A percentile compares a stretch with the other conserved stretches of the same genome.
Evolutionary conservation across 2,113 vertebrate species (phyloP).

Genomic region (Scartelaos histophorus): DNA sequence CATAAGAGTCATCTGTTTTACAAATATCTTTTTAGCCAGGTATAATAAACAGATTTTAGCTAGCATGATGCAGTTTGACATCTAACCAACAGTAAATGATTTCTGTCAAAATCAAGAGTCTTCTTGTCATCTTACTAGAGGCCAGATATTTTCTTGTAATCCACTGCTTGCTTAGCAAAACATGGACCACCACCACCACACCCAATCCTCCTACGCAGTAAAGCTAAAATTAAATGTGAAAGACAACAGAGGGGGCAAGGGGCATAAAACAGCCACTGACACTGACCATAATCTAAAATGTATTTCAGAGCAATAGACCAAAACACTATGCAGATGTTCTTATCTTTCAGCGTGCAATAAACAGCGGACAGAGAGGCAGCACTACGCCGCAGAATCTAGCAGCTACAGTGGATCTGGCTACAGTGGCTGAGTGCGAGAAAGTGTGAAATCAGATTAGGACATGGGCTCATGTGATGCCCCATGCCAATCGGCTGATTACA

Average conservation of each 20-base stretch:
- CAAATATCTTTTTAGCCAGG: slow-evolving; percentile 3
- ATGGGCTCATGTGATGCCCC: slow-evolving; percentile 74
- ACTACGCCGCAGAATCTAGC: slow-evolving; percentile 52
- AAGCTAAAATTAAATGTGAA: slow-evolving; percentile 56
- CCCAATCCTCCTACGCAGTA: slow-evolving; percentile 56
- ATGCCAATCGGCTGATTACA: slow-evolving; percentile 74
- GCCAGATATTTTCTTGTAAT: neutral
- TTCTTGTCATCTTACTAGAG: neutral
- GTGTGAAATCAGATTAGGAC: slow-evolving; percentile 79
- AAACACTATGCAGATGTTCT: slow-evolving; percentile 6
- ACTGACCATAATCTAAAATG: slow-evolving; percentile 39
- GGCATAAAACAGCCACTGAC: slow-evolving; percentile 36
- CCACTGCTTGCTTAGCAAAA: slow-evolving; percentile 17
- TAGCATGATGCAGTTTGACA: neutral
- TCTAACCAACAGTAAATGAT: neutral
- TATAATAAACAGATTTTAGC: neutral
- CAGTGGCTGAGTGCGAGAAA: slow-evolving; percentile 64
- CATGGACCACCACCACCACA: slow-evolving; percentile 40
- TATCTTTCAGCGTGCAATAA: neutral
- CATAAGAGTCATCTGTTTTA: neutral
- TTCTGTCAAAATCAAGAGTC: neutral
- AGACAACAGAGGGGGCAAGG: neutral
- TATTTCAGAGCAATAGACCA: slow-evolving; percentile 40
- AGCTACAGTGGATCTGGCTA: slow-evolving; percentile 51
- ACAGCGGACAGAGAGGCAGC: slow-evolving; percentile 28